Percentiles rank a stretch among this genome's conserved stretches.
These are phyloP conservation scores for Xestia ashworthii DNA, from an alignment of 2,888 invertebrate genomes.

Conservation along the genomic window DNA sequence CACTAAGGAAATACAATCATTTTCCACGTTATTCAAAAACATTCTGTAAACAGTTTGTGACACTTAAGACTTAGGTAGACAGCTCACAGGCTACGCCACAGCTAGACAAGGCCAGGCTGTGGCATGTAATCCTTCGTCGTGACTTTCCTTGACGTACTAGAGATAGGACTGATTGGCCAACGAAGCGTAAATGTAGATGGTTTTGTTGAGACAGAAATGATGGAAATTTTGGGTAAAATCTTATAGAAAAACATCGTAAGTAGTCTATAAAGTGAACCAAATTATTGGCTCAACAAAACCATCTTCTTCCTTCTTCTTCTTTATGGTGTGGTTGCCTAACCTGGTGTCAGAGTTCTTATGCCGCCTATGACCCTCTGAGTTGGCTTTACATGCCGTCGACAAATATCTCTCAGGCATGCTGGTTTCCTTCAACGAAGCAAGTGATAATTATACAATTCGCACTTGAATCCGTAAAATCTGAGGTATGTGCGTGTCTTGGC, in stretches of 20 bases:
- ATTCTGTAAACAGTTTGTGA: slow-evolving; percentile 26
- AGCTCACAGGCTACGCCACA: slow-evolving; percentile 12
- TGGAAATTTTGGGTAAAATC: neutral
- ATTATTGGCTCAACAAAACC: neutral
- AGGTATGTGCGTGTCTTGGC: too few relatives aligned
- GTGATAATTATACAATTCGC: too few relatives aligned
- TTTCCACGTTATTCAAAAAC: slow-evolving; percentile 3
- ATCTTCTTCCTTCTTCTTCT: too few relatives aligned
- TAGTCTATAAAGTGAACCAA: neutral
- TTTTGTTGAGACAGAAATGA: neutral
- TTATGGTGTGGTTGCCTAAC: too few relatives aligned
- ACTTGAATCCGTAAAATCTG: too few relatives aligned
- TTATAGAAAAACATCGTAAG: neutral
- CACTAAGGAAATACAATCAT: slow-evolving; percentile 19
- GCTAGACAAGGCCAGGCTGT: slow-evolving; percentile 23
- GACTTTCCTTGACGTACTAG: slow-evolving; percentile 17
- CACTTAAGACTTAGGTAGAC: slow-evolving; percentile 18
- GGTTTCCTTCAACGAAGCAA: too few relatives aligned
- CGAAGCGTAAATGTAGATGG: slow-evolving; percentile 15
- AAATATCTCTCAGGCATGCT: too few relatives aligned
- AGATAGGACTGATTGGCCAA: slow-evolving; percentile 14
- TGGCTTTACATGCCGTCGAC: too few relatives aligned
- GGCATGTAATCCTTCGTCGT: slow-evolving; percentile 41
- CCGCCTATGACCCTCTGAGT: too few relatives aligned
- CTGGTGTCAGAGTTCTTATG: too few relatives aligned